phyloP scores from a whole-genome alignment of 2,888 invertebrate genomes.

The Spicauda simplicius region DNA sequence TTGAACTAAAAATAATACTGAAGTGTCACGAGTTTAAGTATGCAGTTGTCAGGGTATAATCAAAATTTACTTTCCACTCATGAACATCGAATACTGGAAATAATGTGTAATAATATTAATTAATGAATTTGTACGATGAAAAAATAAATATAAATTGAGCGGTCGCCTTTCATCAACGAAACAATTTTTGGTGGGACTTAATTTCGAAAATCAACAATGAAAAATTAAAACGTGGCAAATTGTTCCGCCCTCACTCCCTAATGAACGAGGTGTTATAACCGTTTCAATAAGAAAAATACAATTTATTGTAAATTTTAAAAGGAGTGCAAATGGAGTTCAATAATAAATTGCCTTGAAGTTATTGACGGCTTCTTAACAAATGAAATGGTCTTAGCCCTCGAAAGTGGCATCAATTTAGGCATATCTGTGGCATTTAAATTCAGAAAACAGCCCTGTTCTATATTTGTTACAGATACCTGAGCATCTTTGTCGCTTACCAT shows the following conservation, averaged over 20 bases:
- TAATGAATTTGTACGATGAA: slow-evolving; percentile 49
- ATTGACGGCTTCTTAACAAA: too few relatives aligned
- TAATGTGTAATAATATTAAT: background rate
- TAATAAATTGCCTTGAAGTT: too few relatives aligned
- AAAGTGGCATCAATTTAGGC: too few relatives aligned
- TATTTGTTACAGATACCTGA: too few relatives aligned
- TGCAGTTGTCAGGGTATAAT: too few relatives aligned
- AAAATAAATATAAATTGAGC: slow-evolving; percentile 59
- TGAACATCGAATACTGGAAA: background rate
- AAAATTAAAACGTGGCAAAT: slow-evolving; percentile 75
- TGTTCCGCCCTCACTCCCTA: slow-evolving; percentile 70
- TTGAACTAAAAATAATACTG: too few relatives aligned
- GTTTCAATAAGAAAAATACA: slow-evolving; percentile 76
- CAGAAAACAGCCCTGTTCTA: too few relatives aligned
- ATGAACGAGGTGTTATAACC: slow-evolving; percentile 82
- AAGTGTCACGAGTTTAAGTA: too few relatives aligned
- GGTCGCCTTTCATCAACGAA: slow-evolving; percentile 76
- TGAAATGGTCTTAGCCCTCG: too few relatives aligned
- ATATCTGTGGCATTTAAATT: too few relatives aligned
- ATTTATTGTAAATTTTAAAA: slow-evolving; percentile 72
- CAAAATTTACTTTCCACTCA: too few relatives aligned
- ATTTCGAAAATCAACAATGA: slow-evolving; percentile 82
- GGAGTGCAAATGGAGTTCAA: slow-evolving; percentile 73
- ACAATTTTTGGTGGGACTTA: slow-evolving; percentile 79
- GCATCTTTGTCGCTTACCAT: too few relatives aligned